Conservation (phyloP, 2,888 invertebrate genomes). For the Drosophila koepferae region DNA sequence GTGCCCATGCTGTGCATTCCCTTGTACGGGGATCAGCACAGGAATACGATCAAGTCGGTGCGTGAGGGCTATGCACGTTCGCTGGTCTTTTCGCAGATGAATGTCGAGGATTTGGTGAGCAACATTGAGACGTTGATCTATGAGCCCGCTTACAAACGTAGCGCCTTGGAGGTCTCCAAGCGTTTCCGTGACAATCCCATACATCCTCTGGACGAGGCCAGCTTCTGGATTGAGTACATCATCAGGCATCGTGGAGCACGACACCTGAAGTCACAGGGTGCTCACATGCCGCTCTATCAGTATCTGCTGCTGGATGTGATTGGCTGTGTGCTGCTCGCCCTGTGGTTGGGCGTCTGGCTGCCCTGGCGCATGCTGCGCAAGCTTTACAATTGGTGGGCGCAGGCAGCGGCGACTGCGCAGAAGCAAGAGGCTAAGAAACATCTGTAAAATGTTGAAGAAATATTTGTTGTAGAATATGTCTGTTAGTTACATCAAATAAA, state of each 20-base stretch:
- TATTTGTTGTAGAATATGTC: neutral
- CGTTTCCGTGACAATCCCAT: conserved; percentile 87
- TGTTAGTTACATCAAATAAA: conserved; percentile 26
- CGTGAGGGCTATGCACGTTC: conserved; percentile 84
- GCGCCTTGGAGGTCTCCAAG: conserved; percentile 85
- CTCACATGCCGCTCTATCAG: conserved; percentile 85
- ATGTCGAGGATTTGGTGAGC: conserved; percentile 79
- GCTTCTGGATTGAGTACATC: conserved; percentile 88
- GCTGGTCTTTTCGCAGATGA: conserved; percentile 82
- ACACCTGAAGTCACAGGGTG: conserved; percentile 84
- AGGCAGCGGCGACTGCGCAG: conserved; percentile 18
- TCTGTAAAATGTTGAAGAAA: conserved; percentile 29
- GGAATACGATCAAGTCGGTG: conserved; percentile 84
- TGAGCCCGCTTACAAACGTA: conserved; percentile 83
- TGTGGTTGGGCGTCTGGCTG: conserved; percentile 65
- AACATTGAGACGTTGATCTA: conserved; percentile 83
- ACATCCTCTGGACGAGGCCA: conserved; percentile 87
- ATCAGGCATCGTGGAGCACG: conserved; percentile 84
- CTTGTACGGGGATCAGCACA: conserved; percentile 85
- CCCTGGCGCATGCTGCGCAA: conserved; percentile 67
- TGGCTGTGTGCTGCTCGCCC: conserved; percentile 81
- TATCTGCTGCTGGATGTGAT: conserved; percentile 86
- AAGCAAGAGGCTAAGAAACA: conserved; percentile 51
- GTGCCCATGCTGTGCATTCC: conserved; percentile 86
- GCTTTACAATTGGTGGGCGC: conserved; percentile 54